Percentiles rank a stretch among this genome's conserved stretches.
Evolutionary conservation across 1,140 invertebrate species (phyloP).

Genomic region (Drosophila pachea): DNA sequence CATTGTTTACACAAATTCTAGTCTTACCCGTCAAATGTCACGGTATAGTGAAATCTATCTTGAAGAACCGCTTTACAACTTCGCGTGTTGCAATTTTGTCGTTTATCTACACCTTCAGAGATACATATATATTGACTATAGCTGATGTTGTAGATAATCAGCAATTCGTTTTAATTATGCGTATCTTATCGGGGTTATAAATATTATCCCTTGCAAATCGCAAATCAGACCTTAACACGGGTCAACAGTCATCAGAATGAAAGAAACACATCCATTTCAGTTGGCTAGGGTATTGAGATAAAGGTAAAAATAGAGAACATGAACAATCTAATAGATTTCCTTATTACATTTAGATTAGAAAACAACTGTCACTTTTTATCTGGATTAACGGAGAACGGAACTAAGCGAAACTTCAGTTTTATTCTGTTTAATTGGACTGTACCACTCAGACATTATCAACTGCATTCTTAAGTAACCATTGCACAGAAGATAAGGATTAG

Average conservation of each 20-base stretch:
- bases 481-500: constrained; percentile 31
- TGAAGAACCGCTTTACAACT: no score
- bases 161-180: constrained; percentile 2
- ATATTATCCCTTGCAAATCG: constrained; percentile 2
- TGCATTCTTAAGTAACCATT: constrained; percentile 9
- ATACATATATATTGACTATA: constrained; percentile 15
- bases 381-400: not conserved
- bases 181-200: constrained; percentile 33
- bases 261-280: constrained; percentile 1
- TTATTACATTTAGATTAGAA: no score
- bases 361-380: no score
- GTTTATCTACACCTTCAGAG: not conserved
- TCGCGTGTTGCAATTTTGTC: not conserved
- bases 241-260: not conserved
- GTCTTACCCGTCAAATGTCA: not conserved
- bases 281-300: not conserved
- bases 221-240: not conserved
- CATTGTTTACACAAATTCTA: not conserved
- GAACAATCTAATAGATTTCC: no score
- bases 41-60: not conserved
- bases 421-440: not conserved
- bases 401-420: not conserved
- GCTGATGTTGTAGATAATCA: constrained; percentile 10
- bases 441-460: not conserved
- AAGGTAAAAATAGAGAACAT: no score